Base-by-base conservation (phyloP, 2,888 invertebrate genomes). In the Apamea anceps region DNA sequence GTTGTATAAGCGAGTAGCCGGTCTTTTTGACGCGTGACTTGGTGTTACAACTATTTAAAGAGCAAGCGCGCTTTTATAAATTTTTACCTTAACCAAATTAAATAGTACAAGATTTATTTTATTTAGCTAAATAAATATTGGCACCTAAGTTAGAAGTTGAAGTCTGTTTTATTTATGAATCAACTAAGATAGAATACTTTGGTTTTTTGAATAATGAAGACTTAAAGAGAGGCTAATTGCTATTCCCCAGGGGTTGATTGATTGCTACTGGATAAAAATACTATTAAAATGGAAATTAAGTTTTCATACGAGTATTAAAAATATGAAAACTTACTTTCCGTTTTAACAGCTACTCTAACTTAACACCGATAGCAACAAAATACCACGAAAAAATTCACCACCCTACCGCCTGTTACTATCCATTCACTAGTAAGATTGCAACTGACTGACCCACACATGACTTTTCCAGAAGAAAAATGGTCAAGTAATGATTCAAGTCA, bases 401-500 rank as follows among this genome's bases (percentile, higher is more conserved):
- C 2, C 37, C 2, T 10, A 77, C n/a, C 2, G 4, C 3, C 10
- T 51, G 21, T n/a, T n/a, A 1, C 28, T 2, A n/a, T 60, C 3
- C 1, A 15, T 21, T 21, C 2, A 12, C 25, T 5, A 6, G 2
- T 10, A 32, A 8, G 12, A 21, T 12, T 37, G 18, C 21, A 60
- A 51, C 18, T 32, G 25, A 25, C 12, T 0, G 6, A 25, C 18
- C 4, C 28, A 28, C 2, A 1, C 28, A n/a, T 3, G 18, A 51
- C 0, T 32, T 80, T 63, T 10, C 15, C 48, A 51, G 45, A 62
- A 70, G 8, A 0, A 15, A 60, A 70, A 18, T 3, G 54, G 25
- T 32, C 62, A 6, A 80, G 73, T 66, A 15, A 51, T 21, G 13
- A 63, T 73, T 81, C 87, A 82, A 93, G 91, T 89, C 0, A 8